phyloP scores from a whole-genome alignment of 2,888 invertebrate species.

The Lycaena phlaeas region DNA sequence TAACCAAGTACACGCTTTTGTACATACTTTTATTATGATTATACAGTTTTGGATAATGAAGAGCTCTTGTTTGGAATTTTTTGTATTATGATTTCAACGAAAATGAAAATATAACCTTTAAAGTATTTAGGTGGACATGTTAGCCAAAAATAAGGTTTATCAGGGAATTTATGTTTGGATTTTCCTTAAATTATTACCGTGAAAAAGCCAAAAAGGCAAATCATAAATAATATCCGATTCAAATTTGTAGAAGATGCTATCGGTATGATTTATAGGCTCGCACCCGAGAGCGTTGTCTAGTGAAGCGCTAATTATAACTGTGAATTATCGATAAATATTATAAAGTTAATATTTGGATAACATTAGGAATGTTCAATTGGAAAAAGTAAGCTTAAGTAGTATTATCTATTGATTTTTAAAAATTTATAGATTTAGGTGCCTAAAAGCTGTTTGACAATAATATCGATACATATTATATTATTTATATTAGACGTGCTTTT shows the following conservation, averaged over 20 bases:
- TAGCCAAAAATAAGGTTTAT: conserved; percentile 35
- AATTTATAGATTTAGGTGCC: too few species aligned
- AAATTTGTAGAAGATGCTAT: conserved; percentile 75
- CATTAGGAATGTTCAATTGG: too few species aligned
- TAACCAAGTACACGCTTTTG: conserved; percentile 68
- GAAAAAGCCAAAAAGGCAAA: conserved; percentile 59
- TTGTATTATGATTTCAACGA: conserved; percentile 22
- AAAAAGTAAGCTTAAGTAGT: too few species aligned
- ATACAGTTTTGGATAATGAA: conserved; percentile 62
- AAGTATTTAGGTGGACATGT: not conserved
- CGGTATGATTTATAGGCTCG: conserved; percentile 70
- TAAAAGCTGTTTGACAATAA: too few species aligned
- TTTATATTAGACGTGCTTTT: too few species aligned
- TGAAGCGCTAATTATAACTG: conserved; percentile 63
- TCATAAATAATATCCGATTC: conserved; percentile 75
- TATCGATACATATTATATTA: too few species aligned
- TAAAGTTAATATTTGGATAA: too few species aligned
- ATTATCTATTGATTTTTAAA: too few species aligned
- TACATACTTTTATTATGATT: conserved; percentile 70
- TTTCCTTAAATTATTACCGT: conserved; percentile 70
- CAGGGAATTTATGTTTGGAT: conserved; percentile 65
- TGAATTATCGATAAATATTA: conserved; percentile 34
- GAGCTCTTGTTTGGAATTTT: conserved; percentile 46
- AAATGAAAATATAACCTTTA: not conserved
- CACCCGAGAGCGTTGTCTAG: conserved; percentile 66